These are phyloP conservation scores for Priocnemis perturbator DNA, from an alignment of 2,888 invertebrate species.

Conservation along the genomic window DNA sequence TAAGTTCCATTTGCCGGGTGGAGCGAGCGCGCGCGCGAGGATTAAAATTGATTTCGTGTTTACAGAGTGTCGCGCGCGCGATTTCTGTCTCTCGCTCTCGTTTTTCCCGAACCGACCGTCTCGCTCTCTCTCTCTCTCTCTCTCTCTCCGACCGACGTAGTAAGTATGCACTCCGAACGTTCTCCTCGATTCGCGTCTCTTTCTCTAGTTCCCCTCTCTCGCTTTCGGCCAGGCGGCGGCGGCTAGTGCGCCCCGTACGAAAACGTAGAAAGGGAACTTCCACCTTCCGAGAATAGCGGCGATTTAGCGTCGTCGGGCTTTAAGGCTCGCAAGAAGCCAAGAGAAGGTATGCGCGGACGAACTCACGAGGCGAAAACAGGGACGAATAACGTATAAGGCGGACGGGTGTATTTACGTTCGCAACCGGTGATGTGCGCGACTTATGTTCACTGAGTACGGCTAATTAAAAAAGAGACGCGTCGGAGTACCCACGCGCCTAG, in stretches of 20 bases:
- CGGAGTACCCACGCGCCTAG: too few species aligned
- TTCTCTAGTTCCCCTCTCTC: too few species aligned
- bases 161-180: too few species aligned
- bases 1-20: conserved; percentile 60
- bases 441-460: too few species aligned
- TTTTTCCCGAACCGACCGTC: conserved; percentile 16
- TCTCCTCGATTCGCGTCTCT: too few species aligned
- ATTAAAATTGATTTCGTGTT: conserved; percentile 72
- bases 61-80: conserved; percentile 67
- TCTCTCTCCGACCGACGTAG: conserved; percentile 14
- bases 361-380: too few species aligned
- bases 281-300: conserved; percentile 65
- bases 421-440: too few species aligned
- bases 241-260: too few species aligned
- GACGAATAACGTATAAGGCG: too few species aligned
- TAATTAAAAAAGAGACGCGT: too few species aligned
- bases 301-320: conserved; percentile 50
- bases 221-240: too few species aligned
- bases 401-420: too few species aligned
- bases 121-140: conserved; percentile 34
- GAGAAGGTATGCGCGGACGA: background rate
- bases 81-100: conserved; percentile 45
- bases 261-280: conserved; percentile 35
- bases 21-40: conserved; percentile 34
- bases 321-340: conserved; percentile 6